Evolutionary conservation across 2,797 vertebrate species (phyloP).

Genomic region (Orestias chungarensis): DNA sequence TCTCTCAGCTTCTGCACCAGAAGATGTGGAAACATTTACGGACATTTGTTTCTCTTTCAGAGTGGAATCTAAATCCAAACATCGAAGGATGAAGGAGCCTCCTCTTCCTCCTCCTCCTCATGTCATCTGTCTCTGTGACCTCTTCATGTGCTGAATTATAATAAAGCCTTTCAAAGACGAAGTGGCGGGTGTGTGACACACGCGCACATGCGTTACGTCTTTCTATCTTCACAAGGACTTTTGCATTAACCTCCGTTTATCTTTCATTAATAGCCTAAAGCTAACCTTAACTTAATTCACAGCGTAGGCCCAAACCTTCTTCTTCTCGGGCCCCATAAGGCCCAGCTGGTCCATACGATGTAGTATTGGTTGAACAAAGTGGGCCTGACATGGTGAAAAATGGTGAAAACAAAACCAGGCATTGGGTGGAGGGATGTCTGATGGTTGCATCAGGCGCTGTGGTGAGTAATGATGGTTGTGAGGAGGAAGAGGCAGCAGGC

Average conservation of each 20-base stretch:
- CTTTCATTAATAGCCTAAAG: no score
- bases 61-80: constrained; percentile 33
- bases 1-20: constrained; percentile 10
- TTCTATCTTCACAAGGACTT: no score
- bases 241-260: no score
- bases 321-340: no score
- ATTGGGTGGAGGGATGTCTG: constrained; percentile 47
- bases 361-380: no score
- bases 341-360: no score
- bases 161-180: constrained; percentile 67
- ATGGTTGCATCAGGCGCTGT: constrained; percentile 59
- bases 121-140: constrained; percentile 60
- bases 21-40: constrained; percentile 27
- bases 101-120: constrained; percentile 24
- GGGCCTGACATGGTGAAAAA: no score
- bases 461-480: constrained; percentile 26
- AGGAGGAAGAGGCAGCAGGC: constrained; percentile 11
- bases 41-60: background rate
- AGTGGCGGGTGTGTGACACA: constrained; percentile 9
- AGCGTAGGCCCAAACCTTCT: no score
- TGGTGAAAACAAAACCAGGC: constrained; percentile 2
- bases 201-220: no score
- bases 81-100: constrained; percentile 2
- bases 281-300: no score
- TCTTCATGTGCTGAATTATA: constrained; percentile 66